Evolutionary conservation across 2,113 vertebrate genomes (phyloP), one percentile per base, ranked within the genome.

Genomic region (Cromileptes altivelis): DNA sequence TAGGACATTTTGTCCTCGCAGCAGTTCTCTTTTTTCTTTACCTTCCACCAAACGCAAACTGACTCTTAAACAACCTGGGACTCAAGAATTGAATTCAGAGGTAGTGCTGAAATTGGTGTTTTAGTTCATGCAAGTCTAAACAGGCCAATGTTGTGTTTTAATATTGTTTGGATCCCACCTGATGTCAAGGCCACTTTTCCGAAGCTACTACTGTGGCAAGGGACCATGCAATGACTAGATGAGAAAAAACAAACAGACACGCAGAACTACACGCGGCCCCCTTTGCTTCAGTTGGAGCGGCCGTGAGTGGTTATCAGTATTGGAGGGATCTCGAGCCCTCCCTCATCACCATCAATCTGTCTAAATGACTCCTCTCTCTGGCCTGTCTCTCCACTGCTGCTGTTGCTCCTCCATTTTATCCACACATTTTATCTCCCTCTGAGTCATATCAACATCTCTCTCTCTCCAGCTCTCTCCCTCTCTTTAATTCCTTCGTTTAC

Each of bases 261-360:
- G 30, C 23, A 45, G 42, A 81, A 42, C 13, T 49, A 30, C 73
- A 86, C 84, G 70, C 3, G 9, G 25, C 52, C 78, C 5, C 58
- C 53, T 61, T 77, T 85, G 85, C 77, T 70, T 81, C 45, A 70
- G 81, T 72, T 70, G 42, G 67, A 73, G 78, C 56, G 45, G 74
- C 78, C 23, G 55, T 74, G 63, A 83, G 73, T 70, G 70, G 80
- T 80, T 89, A 90, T 93, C 87, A 88, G 85, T 76, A 78, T 85
- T 84, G 74, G 78, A 75, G 86, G 52, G 57, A 91, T 88, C 84
- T 86, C 75, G 75, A 81, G 71, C 79, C 68, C 80, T 82, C 64
- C 82, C 82, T 87, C 80, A 86, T 92, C 81, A 84, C 80, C 90
- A 92, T 91, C 81, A 88, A 85, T 94, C 88, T 88, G 84, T 93